Base-by-base conservation (phyloP, 2,888 invertebrate species). In the Hanleya hanleyi region DNA sequence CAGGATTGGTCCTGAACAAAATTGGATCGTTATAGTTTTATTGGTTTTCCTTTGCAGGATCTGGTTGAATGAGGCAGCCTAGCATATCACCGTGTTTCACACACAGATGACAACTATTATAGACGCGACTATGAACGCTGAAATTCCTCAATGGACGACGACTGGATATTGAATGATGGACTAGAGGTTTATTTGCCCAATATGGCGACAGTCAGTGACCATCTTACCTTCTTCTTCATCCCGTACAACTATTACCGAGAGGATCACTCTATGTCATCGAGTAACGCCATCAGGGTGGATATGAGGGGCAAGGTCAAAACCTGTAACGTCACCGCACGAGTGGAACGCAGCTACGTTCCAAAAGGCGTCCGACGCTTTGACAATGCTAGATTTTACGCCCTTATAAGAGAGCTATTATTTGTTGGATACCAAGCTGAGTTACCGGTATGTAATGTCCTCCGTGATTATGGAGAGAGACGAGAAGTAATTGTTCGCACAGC, bases 201-300 rank as follows among this genome's bases (percentile, higher is more conserved):
- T 69, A 85, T 84, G 4, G 77, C 80, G 32, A 86, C 87, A 0
- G 74, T 82, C 3, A 86, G 86, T 22, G 75, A 80, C 12, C 81
- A 83, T 62, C 71, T 86, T 38, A 83, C 86, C 26, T 85, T 89
- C 77, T 76, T 79, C 69, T 76, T 89, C 26, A 70, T 83, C 26
- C 89, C 89, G 9, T 86, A 81, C 80, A 88, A 89, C 82, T 88
- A 86, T 75, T 86, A 85, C 77, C 83, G 82, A 75, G 83, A 85
- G 70, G 86, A 87, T 71, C 86, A 84, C 15, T 85, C 86, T 4
- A 84, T 85, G 81, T 71, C 80, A 1, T 84, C 85, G 57, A 78
- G 81, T 50, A 86, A 88, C 64, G 80, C 82, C 18, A 81, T 86
- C 18, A 26, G 35, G 26, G 65, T 65, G 33, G 65, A 41, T 33